Conservation (phyloP, 2,113 vertebrate species). For the Xiphophorus hellerii region DNA sequence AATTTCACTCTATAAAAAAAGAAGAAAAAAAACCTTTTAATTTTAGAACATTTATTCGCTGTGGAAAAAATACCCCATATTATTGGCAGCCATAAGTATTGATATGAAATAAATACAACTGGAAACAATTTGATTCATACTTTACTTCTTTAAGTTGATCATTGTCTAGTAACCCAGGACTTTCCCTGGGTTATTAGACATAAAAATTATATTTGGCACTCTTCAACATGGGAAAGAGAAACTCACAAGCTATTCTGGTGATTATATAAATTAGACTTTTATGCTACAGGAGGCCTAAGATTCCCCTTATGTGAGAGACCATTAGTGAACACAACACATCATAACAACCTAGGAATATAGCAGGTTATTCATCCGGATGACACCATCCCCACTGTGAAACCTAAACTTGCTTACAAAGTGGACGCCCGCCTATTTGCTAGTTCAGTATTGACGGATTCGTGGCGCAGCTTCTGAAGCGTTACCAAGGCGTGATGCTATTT, state of each 20-base stretch:
- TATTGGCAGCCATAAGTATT: background rate
- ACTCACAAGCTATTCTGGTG: background rate
- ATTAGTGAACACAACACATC: too few relatives aligned
- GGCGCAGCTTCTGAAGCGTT: too few relatives aligned
- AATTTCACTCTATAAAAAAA: background rate
- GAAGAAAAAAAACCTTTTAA: background rate
- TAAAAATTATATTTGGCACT: background rate
- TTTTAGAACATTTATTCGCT: background rate
- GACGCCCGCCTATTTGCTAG: too few relatives aligned
- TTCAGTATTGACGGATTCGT: too few relatives aligned
- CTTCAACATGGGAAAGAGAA: background rate
- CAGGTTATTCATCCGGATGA: too few relatives aligned
- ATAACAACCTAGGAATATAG: too few relatives aligned
- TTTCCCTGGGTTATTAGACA: background rate
- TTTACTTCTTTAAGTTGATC: background rate
- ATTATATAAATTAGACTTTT: background rate
- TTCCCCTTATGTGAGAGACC: background rate
- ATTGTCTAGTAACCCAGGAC: background rate
- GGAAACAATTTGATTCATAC: background rate
- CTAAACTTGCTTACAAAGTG: background rate
- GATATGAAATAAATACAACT: background rate
- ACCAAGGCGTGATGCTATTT: too few relatives aligned
- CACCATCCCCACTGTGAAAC: too few relatives aligned
- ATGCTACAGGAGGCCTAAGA: background rate
- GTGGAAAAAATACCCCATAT: background rate